Evolutionary conservation across 1,140 invertebrate genomes (phyloP).

Genomic region (Drosophila kurseongensis): DNA sequence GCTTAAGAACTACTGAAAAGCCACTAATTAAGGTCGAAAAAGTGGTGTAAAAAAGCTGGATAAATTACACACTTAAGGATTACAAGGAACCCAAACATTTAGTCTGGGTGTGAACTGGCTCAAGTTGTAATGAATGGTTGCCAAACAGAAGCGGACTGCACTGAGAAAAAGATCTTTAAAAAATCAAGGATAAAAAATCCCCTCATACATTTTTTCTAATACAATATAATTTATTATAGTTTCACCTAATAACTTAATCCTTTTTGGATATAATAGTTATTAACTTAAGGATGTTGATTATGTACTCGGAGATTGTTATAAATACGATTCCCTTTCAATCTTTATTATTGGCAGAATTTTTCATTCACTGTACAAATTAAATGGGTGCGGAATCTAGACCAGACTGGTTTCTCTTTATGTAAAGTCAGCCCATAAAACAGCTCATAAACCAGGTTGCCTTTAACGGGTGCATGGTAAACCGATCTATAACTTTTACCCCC

Average conservation of each 20-base stretch:
- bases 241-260: too few species aligned
- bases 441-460: conserved; percentile 58
- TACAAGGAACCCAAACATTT: conserved; percentile 47
- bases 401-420: conserved; percentile 37
- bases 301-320: too few species aligned
- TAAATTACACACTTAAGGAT: conserved; percentile 61
- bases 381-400: conserved; percentile 11
- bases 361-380: neutral
- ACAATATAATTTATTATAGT: too few species aligned
- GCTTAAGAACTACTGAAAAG: conserved; percentile 28
- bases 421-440: conserved; percentile 55
- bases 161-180: neutral
- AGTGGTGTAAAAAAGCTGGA: conserved; percentile 4
- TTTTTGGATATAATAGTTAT: too few species aligned
- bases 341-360: neutral
- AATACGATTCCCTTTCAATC: too few species aligned
- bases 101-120: conserved; percentile 58
- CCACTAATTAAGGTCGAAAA: conserved; percentile 7
- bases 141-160: neutral
- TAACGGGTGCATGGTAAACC: conserved; percentile 33
- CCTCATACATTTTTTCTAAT: too few species aligned
- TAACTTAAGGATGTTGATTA: too few species aligned
- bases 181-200: neutral
- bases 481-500: conserved; percentile 30
- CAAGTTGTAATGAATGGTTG: conserved; percentile 43